A percentile compares a stretch with the other conserved stretches of the same genome.
These are phyloP conservation scores for Malurus cyaneus DNA, from an alignment of 2,113 vertebrate species.

Conservation along the genomic window DNA sequence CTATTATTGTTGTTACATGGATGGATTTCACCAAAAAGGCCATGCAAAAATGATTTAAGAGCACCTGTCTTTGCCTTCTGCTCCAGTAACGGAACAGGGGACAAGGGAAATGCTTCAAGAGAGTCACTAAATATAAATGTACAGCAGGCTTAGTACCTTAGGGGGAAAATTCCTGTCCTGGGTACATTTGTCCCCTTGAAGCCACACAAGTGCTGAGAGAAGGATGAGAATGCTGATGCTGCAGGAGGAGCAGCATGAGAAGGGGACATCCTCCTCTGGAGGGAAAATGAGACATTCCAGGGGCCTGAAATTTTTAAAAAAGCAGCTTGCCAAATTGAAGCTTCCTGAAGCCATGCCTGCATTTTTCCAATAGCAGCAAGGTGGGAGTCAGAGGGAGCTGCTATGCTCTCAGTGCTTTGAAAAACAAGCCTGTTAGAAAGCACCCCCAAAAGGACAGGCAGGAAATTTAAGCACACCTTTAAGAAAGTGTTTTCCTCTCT, in stretches of 20 bases:
- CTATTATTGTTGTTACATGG: neutral
- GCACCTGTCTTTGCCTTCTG: neutral
- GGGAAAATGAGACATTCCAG: neutral
- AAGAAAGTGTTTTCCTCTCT: neutral
- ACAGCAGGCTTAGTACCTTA: neutral
- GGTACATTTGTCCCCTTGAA: neutral
- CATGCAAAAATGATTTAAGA: neutral
- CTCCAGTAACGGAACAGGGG: neutral
- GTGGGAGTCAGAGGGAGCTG: neutral
- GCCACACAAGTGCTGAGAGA: neutral
- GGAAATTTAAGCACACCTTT: neutral
- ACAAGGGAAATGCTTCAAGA: neutral
- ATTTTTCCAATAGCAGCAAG: neutral
- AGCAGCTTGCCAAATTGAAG: neutral
- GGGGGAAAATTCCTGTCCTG: neutral
- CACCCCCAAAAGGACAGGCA: neutral
- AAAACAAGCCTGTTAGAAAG: neutral
- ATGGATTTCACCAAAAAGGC: neutral
- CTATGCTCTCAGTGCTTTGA: neutral
- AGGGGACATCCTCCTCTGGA: neutral
- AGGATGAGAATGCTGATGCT: neutral
- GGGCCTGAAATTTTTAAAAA: neutral
- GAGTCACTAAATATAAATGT: slow-evolving; percentile 4
- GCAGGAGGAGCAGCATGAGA: neutral
- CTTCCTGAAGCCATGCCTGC: neutral